Evolutionary conservation across 2,888 invertebrate species (phyloP), one percentile per base, ranked within the genome.

Genomic region (Amphimallon solstitiale): DNA sequence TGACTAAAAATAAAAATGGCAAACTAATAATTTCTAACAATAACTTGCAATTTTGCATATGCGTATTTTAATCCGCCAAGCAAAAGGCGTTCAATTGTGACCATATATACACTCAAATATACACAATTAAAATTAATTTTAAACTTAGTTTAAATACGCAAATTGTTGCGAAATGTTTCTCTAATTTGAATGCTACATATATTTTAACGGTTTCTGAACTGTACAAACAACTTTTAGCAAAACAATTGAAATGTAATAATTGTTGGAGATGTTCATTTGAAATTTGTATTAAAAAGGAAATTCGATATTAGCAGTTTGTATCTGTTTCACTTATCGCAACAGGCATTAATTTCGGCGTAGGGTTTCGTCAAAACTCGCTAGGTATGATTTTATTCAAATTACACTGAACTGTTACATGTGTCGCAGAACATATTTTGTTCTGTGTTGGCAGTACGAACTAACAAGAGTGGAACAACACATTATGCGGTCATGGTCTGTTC

Each of bases 321-420:
- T 43, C 56, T 40, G 43, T 56, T 56, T 29, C 43, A 29, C n/a
- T 43, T 56, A 23, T 7, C 15, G 23, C 23, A 9, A 12, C 6
- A 19, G 43, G 23, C 43, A 56, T 56, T 56, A 56, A 43, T 56
- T 56, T 37, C 40, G 12, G 23, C 43, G 29, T 43, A 23, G 43
- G 43, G 43, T 21, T 56, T 14, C 56, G 43, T 56, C 56, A 43
- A 56, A 21, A 29, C 23, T 40, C 23, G 40, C 29, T 56, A 29
- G 34, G 40, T 14, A 56, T 56, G 40, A 23, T 43, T 56, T 56
- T 56, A 56, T 56, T 43, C 43, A 56, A 56, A 56, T 56, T 56
- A 43, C 40, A 23, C 40, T 12, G 14, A 12, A 19, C 54, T 21
- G 6, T 21, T 56, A 56, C 43, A 29, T 56, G 29, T 40, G 56